Evolutionary conservation across 2,888 invertebrate genomes (phyloP).

Genomic region (Cephus sareptanus): DNA sequence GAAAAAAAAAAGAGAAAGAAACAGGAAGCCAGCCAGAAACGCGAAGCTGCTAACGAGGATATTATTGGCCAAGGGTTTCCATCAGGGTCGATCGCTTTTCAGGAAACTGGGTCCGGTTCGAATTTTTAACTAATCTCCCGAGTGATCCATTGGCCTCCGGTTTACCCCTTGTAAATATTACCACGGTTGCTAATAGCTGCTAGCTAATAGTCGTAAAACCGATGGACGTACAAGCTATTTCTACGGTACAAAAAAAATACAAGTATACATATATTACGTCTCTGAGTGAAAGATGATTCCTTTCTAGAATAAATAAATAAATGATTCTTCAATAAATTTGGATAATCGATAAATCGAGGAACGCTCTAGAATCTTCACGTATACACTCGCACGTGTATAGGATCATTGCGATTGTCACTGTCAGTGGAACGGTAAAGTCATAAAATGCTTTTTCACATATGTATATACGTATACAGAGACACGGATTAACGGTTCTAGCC

Average conservation of each 20-base stretch:
- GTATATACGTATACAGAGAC: not conserved
- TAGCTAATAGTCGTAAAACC: not conserved
- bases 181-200: not conserved
- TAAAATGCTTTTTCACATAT: not conserved
- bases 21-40: slow-evolving; percentile 10
- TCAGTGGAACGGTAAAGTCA: not conserved
- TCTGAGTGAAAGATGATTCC: not conserved
- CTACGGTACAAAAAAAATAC: not conserved
- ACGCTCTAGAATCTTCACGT: not conserved
- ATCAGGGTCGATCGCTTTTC: not conserved
- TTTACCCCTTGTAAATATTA: not conserved
- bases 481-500: not conserved
- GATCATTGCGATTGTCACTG: not conserved
- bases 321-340: not conserved
- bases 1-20: slow-evolving; percentile 7
- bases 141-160: not conserved
- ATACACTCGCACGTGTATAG: too few relatives aligned
- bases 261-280: not conserved
- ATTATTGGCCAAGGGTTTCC: not conserved
- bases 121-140: not conserved
- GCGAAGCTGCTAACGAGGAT: not conserved
- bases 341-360: not conserved
- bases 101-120: not conserved
- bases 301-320: not conserved
- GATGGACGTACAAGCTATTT: not conserved